Evolutionary conservation across 1,140 invertebrate species (phyloP).

Genomic region (Drosophila bifasciata): DNA sequence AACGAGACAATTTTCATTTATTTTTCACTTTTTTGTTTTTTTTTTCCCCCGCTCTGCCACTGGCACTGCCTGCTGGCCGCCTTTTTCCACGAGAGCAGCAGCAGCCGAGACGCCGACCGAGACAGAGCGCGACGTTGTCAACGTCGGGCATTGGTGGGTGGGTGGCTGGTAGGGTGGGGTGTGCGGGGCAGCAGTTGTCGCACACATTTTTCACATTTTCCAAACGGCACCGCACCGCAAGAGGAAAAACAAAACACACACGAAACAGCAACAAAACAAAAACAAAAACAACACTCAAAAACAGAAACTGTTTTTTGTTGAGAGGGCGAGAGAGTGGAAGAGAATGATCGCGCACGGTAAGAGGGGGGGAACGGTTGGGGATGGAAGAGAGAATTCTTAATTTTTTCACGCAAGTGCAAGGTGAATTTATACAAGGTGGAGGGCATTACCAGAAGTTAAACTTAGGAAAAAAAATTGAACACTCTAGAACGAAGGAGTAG

Average conservation of each 20-base stretch:
- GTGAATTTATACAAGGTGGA: no score
- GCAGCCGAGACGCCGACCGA: slow-evolving; percentile 15
- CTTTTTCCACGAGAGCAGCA: slow-evolving; percentile 23
- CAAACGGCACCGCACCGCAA: slow-evolving; percentile 18
- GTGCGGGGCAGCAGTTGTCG: slow-evolving; percentile 64
- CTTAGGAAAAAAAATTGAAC: no score
- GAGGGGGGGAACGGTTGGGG: neutral
- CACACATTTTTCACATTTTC: slow-evolving; percentile 79
- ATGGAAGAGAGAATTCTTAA: neutral
- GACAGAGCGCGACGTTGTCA: no score
- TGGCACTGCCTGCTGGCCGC: slow-evolving; percentile 39
- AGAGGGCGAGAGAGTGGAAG: neutral
- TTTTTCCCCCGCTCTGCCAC: slow-evolving; percentile 10
- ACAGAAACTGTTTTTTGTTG: no score
- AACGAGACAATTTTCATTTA: slow-evolving; percentile 76
- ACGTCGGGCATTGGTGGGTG: neutral
- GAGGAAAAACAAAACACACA: slow-evolving; percentile 15
- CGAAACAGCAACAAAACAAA: slow-evolving; percentile 11
- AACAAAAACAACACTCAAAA: slow-evolving; percentile 47
- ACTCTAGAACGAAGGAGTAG: no score
- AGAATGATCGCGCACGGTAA: no score
- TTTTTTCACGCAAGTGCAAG: no score
- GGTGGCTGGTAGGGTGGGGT: slow-evolving; percentile 3
- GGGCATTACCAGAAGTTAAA: no score
- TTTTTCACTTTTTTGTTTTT: slow-evolving; percentile 32